Percentiles rank a stretch among this genome's conserved stretches.
Conservation (phyloP, 2,113 vertebrate genomes). For the Choloepus hoffmanni region DNA sequence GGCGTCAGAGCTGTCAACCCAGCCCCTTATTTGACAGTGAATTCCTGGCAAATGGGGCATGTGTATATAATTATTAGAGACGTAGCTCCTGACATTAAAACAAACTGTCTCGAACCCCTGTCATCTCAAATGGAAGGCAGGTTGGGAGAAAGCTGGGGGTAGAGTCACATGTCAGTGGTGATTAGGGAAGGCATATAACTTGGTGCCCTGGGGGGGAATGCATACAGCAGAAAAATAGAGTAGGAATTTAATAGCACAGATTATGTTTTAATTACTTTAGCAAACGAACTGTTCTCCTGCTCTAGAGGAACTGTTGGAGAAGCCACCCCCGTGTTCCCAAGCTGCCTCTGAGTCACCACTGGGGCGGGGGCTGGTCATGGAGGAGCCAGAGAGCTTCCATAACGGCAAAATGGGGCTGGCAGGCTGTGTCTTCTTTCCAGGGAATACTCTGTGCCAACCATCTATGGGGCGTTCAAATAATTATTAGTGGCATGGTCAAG, state of each 20-base stretch:
- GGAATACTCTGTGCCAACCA: background rate
- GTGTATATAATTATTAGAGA: constrained; percentile 79
- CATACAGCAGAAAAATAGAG: background rate
- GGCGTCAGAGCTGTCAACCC: constrained; percentile 43
- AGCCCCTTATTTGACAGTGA: background rate
- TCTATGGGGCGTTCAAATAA: background rate
- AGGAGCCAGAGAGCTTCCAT: background rate
- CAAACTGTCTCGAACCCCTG: constrained; percentile 58
- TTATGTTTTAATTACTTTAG: constrained; percentile 77
- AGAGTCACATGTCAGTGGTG: background rate
- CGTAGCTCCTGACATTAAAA: constrained; percentile 72
- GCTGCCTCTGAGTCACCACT: constrained; percentile 58
- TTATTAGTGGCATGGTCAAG: background rate
- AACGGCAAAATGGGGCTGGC: background rate
- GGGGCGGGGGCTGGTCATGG: background rate
- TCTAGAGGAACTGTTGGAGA: background rate
- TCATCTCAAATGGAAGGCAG: background rate
- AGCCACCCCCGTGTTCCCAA: constrained; percentile 58
- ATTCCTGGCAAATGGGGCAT: constrained; percentile 46
- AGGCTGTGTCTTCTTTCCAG: background rate
- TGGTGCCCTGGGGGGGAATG: background rate
- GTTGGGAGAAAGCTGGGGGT: background rate
- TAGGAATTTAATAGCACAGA: constrained; percentile 63
- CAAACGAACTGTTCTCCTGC: constrained; percentile 50
- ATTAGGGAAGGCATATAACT: constrained; percentile 60